These are phyloP conservation scores for Struthidea cinerea DNA, from an alignment of 2,113 vertebrate species.

Conservation along the genomic window DNA sequence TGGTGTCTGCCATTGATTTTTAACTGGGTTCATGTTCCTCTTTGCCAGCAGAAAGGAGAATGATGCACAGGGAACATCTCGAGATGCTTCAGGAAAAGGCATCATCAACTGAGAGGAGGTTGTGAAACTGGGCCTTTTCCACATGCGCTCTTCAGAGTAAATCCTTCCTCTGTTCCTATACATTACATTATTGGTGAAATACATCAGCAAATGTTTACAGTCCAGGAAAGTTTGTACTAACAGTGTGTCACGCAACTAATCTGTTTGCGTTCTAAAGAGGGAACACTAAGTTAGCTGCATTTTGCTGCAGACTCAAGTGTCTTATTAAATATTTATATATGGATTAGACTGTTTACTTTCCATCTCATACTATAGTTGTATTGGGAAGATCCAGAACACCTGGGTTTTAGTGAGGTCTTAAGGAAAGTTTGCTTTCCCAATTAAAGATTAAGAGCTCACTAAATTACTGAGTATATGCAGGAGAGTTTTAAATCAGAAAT, in stretches of 20 bases:
- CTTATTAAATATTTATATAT: conserved; percentile 77
- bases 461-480: background rate
- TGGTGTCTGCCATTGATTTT: background rate
- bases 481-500: background rate
- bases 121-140: background rate
- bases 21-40: background rate
- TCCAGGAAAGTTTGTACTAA: conserved; percentile 67
- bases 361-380: conserved; percentile 46
- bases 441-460: background rate
- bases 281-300: conserved; percentile 32
- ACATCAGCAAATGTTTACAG: conserved; percentile 66
- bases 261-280: conserved; percentile 56
- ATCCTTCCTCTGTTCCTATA: conserved; percentile 46
- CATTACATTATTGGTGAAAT: conserved; percentile 36
- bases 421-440: conserved; percentile 2
- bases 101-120: background rate
- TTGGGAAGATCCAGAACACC: conserved; percentile 64
- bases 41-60: background rate
- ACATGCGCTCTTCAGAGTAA: background rate
- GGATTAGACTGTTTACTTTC: conserved; percentile 68
- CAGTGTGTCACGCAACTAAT: conserved; percentile 66
- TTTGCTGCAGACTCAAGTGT: conserved; percentile 55
- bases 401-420: conserved; percentile 21
- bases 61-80: background rate
- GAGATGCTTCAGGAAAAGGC: background rate